Evolutionary conservation across 2,113 vertebrate genomes (phyloP).

Genomic region (Mugil cephalus): DNA sequence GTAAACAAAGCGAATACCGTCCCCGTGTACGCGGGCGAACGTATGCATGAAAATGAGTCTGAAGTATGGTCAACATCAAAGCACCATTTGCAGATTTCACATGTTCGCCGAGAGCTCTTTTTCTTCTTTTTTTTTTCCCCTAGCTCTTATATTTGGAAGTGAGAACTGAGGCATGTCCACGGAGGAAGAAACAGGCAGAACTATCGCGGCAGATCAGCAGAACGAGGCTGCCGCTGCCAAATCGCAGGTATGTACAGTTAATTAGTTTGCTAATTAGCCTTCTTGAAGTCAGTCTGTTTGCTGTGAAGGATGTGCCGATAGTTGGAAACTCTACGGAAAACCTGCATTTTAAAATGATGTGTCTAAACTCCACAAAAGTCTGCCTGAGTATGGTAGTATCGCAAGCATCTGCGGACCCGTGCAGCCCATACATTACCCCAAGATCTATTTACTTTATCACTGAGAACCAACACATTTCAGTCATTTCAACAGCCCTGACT

Average conservation of each 20-base stretch:
- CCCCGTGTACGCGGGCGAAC: no score
- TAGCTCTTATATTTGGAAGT: constrained; percentile 22
- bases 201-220: constrained; percentile 30
- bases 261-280: constrained; percentile 69
- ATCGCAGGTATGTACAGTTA: constrained; percentile 57
- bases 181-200: constrained; percentile 29
- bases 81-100: neutral
- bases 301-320: constrained; percentile 22
- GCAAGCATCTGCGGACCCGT: no score
- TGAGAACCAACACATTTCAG: no score
- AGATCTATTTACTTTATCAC: no score
- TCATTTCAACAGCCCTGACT: no score
- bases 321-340: constrained; percentile 18
- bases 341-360: neutral
- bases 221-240: constrained; percentile 24
- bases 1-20: no score
- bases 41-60: no score
- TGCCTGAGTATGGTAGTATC: neutral
- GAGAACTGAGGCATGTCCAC: constrained; percentile 48
- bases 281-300: constrained; percentile 34
- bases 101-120: constrained; percentile 1
- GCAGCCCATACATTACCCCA: no score
- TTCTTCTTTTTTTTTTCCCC: neutral
- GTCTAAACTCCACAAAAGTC: neutral
- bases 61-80: neutral